Evolutionary conservation across 2,797 vertebrate species (phyloP).

Genomic region (Oreortyx pictus): DNA sequence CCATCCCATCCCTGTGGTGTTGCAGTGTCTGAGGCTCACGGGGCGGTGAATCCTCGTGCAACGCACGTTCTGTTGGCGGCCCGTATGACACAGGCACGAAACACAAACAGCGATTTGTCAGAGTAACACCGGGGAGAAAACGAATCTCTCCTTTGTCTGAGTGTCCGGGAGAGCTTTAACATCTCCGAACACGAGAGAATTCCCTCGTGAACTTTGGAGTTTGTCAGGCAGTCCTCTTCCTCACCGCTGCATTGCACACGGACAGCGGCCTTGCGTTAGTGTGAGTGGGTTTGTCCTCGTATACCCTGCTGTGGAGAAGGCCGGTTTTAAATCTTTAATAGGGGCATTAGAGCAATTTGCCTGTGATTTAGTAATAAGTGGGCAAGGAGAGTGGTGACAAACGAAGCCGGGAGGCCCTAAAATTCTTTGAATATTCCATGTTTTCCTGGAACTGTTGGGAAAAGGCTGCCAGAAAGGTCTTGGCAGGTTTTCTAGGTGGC

Average conservation of each 20-base stretch:
- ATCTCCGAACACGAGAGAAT: neutral
- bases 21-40: neutral
- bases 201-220: neutral
- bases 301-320: slow-evolving; percentile 47
- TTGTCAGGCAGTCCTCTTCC: neutral
- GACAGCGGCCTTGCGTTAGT: neutral
- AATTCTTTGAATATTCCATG: slow-evolving; percentile 64
- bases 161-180: neutral
- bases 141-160: neutral
- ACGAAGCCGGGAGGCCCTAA: slow-evolving; percentile 41
- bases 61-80: neutral
- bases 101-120: neutral
- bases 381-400: slow-evolving; percentile 55
- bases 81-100: neutral
- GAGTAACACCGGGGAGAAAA: neutral
- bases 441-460: slow-evolving; percentile 70
- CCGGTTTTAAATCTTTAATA: slow-evolving; percentile 67
- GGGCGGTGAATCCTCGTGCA: neutral
- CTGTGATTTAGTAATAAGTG: slow-evolving; percentile 63
- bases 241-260: neutral
- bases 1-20: fast-evolving
- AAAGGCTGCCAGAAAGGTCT: slow-evolving; percentile 60
- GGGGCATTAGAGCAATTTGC: slow-evolving; percentile 69
- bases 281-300: slow-evolving; percentile 59
- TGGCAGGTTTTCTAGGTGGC: slow-evolving; percentile 67